phyloP scores from a whole-genome alignment of 2,888 invertebrate species.

The Lithosia quadra region DNA sequence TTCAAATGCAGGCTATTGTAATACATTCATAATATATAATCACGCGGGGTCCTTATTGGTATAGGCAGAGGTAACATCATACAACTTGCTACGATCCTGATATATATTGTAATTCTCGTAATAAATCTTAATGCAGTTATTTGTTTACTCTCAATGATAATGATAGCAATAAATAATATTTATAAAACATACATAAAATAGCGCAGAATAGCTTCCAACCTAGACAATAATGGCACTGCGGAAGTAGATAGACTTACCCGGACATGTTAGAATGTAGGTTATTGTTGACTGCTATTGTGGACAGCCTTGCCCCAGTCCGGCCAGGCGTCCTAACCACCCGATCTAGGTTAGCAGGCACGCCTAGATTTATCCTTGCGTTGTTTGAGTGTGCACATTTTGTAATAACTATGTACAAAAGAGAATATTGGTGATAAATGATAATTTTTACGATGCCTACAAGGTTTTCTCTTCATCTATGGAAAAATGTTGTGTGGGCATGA shows the following conservation, averaged over 20 bases:
- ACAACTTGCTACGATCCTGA: too few relatives aligned
- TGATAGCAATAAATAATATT: not conserved
- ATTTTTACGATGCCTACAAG: not conserved
- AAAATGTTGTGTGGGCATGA: not conserved
- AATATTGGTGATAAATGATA: not conserved
- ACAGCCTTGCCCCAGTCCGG: constrained; percentile 33
- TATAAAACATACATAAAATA: not conserved
- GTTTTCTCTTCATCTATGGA: not conserved
- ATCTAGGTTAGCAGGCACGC: constrained; percentile 42
- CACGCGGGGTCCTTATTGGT: too few relatives aligned
- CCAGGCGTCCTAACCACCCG: constrained; percentile 33
- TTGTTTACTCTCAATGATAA: not conserved
- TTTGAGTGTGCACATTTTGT: not conserved
- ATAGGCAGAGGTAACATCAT: too few relatives aligned
- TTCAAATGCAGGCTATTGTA: not conserved
- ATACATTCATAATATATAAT: too few relatives aligned
- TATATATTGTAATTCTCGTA: too few relatives aligned
- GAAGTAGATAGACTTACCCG: constrained; percentile 9
- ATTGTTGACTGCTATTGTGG: constrained; percentile 31
- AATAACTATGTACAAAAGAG: not conserved
- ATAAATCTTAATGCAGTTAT: not conserved
- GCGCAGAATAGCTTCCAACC: not conserved
- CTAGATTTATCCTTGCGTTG: constrained; percentile 16
- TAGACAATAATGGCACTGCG: constrained; percentile 9
- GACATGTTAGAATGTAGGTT: constrained; percentile 32